Percentiles rank a stretch among this genome's conserved stretches.
Evolutionary conservation across 2,113 vertebrate genomes (phyloP).

Genomic region (Protobothrops flavoviridis): DNA sequence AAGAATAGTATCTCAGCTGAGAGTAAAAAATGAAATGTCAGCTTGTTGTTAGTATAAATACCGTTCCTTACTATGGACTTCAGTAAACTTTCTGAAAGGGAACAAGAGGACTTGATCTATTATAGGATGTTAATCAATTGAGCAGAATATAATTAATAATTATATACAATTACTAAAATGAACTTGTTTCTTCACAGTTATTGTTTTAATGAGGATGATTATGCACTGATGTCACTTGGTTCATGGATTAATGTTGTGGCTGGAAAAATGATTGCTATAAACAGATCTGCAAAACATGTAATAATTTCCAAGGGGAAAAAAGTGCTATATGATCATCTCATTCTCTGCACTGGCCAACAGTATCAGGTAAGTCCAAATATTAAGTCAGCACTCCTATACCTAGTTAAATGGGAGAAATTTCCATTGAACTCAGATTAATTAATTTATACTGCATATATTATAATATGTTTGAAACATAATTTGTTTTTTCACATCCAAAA

Average conservation of each 20-base stretch:
- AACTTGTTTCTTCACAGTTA: slow-evolving; percentile 79
- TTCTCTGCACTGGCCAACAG: slow-evolving; percentile 87
- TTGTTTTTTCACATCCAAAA: not conserved
- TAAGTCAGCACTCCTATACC: not conserved
- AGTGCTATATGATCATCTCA: slow-evolving; percentile 85
- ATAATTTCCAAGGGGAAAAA: slow-evolving; percentile 69
- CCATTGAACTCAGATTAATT: not conserved
- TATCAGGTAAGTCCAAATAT: slow-evolving; percentile 79
- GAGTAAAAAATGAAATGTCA: no score
- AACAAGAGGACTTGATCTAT: slow-evolving; percentile 37
- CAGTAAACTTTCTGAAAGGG: slow-evolving; percentile 33
- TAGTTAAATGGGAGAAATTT: not conserved
- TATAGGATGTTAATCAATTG: slow-evolving; percentile 42
- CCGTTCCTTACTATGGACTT: not conserved
- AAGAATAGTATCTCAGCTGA: no score
- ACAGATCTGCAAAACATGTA: slow-evolving; percentile 80
- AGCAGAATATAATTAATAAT: slow-evolving; percentile 69
- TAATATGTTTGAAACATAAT: not conserved
- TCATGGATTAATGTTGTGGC: slow-evolving; percentile 80
- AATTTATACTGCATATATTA: not conserved
- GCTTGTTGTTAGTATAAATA: no score
- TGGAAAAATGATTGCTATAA: slow-evolving; percentile 86
- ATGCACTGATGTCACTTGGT: slow-evolving; percentile 78
- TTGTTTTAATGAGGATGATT: slow-evolving; percentile 81
- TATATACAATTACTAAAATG: slow-evolving; percentile 71